Evolutionary conservation across 2,888 invertebrate genomes (phyloP).

Genomic region (Sthenelais limicola): DNA sequence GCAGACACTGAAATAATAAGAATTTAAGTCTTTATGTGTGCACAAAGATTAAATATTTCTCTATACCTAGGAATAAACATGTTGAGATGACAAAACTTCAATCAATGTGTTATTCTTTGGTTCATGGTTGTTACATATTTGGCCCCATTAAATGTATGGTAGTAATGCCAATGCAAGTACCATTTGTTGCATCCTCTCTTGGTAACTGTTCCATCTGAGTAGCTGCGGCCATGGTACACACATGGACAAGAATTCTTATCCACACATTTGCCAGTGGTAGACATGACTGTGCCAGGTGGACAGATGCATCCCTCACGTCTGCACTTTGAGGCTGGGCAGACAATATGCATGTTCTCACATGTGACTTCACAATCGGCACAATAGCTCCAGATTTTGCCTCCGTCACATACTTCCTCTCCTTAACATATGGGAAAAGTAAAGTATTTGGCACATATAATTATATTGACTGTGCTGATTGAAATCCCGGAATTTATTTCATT

Average conservation of each 20-base stretch:
- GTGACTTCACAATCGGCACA: constrained; percentile 85
- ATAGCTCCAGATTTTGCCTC: constrained; percentile 80
- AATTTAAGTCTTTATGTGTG: neutral
- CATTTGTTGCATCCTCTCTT: constrained; percentile 90
- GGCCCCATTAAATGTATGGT: neutral
- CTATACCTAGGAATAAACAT: too few relatives aligned
- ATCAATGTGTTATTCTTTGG: too few relatives aligned
- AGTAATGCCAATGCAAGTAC: constrained; percentile 69
- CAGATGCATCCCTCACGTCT: constrained; percentile 78
- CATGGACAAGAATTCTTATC: constrained; percentile 85
- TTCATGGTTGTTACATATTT: neutral
- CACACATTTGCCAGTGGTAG: constrained; percentile 76
- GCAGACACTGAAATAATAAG: constrained; percentile 58
- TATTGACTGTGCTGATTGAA: neutral
- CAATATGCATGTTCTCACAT: constrained; percentile 87
- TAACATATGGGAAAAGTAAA: neutral
- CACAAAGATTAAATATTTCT: too few relatives aligned
- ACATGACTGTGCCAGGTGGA: constrained; percentile 53
- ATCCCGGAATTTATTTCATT: neutral
- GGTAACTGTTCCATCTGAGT: constrained; percentile 82
- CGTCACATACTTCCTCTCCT: constrained; percentile 44
- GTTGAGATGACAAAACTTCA: too few relatives aligned
- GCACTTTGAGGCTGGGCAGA: constrained; percentile 72
- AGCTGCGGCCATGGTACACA: constrained; percentile 89
- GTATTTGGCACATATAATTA: neutral